Percentiles rank a stretch among this genome's conserved stretches.
These are phyloP conservation scores for Myiozetetes cayanensis DNA, from an alignment of 2,113 vertebrate genomes.

Conservation along the genomic window DNA sequence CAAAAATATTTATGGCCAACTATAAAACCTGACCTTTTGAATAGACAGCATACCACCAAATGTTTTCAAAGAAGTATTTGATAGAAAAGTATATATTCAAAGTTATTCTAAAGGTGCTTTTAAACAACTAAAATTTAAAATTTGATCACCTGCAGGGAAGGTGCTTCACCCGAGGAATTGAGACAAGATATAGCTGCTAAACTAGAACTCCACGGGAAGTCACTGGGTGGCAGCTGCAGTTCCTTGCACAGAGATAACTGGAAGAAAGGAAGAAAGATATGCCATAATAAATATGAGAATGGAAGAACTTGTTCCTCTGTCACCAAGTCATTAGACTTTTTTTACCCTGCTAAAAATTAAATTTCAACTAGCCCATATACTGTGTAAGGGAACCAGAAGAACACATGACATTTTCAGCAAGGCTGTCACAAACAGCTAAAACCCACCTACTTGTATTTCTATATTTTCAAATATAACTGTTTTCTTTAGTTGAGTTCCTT, in stretches of 20 bases:
- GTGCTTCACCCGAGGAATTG: conserved; percentile 68
- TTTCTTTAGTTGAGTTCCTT: not conserved
- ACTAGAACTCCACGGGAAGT: conserved; percentile 79
- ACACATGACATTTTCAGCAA: not conserved
- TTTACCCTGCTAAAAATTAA: not conserved
- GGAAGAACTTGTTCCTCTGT: not conserved
- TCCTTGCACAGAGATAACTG: conserved; percentile 93
- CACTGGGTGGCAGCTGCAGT: conserved; percentile 87
- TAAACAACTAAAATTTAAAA: not conserved
- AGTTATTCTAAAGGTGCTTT: not conserved
- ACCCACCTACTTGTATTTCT: not conserved
- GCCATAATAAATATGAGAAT: not conserved
- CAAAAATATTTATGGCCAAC: not conserved
- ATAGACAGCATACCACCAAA: not conserved
- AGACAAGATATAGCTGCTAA: conserved; percentile 83
- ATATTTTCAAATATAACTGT: not conserved
- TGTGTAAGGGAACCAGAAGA: not conserved
- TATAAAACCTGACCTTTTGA: not conserved
- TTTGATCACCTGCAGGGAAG: conserved; percentile 78
- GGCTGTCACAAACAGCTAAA: not conserved
- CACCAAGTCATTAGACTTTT: not conserved
- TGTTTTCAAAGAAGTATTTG: not conserved
- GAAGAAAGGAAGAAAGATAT: conserved; percentile 1
- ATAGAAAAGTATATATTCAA: not conserved
- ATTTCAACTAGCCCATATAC: not conserved